Percentiles rank a stretch among this genome's conserved stretches.
Evolutionary conservation across 2,888 invertebrate species (phyloP).

Genomic region (Napeogenes sylphis): DNA sequence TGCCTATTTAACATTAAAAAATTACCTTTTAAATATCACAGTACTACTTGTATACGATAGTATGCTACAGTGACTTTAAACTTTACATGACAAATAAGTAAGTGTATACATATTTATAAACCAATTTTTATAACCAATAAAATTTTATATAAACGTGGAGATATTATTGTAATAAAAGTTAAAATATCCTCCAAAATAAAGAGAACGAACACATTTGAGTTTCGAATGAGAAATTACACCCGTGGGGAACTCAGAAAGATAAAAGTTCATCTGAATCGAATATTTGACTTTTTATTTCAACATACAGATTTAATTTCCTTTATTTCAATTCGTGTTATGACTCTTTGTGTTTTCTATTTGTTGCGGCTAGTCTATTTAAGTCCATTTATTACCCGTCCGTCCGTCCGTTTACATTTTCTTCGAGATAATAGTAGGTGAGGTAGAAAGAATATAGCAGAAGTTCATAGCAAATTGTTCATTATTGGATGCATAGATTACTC

Average conservation of each 20-base stretch:
- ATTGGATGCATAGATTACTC: no score
- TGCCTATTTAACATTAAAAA: no score
- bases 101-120: not conserved
- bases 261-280: constrained; percentile 26
- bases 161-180: constrained; percentile 1
- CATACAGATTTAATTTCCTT: constrained; percentile 17
- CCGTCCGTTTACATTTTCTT: no score
- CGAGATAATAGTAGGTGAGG: no score
- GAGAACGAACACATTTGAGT: constrained; percentile 20
- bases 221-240: constrained; percentile 28
- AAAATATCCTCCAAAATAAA: not conserved
- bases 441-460: no score
- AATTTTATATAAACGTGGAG: not conserved
- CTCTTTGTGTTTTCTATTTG: constrained; percentile 18
- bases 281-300: constrained; percentile 30
- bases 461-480: no score
- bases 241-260: constrained; percentile 29
- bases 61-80: no score
- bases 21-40: no score
- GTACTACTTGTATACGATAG: no score
- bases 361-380: no score
- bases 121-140: not conserved
- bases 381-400: no score
- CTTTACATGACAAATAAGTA: not conserved
- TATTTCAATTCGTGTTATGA: constrained; percentile 12